A percentile compares a stretch with the other conserved stretches of the same genome.
phyloP scores from a whole-genome alignment of 2,113 vertebrate genomes.

The Percina caprodes region DNA sequence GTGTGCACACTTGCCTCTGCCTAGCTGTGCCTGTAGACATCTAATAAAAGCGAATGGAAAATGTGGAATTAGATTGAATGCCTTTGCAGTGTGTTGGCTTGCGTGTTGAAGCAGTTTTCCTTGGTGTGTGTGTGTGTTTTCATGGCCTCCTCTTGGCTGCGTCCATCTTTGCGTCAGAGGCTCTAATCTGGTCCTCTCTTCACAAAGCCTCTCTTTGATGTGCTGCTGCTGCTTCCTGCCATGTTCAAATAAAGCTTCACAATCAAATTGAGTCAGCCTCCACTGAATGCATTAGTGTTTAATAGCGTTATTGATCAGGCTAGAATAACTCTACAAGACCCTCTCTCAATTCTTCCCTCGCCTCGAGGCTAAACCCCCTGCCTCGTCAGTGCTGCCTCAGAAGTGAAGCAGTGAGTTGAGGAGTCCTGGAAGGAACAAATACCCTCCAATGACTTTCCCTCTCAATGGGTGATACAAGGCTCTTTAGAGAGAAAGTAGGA shows the following conservation, averaged over 20 bases:
- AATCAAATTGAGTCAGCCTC: conserved; percentile 79
- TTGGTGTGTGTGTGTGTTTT: conserved; percentile 39
- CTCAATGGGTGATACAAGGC: conserved; percentile 60
- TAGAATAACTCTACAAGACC: conserved; percentile 65
- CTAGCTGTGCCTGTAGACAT: conserved; percentile 56
- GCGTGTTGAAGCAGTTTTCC: conserved; percentile 47
- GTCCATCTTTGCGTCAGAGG: conserved; percentile 79
- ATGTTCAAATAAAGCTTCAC: conserved; percentile 78
- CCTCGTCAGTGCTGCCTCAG: conserved; percentile 45
- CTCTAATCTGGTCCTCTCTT: conserved; percentile 79
- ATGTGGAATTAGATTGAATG: conserved; percentile 71
- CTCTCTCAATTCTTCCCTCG: conserved; percentile 50
- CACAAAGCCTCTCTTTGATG: conserved; percentile 86
- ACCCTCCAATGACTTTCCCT: conserved; percentile 63
- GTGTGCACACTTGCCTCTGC: conserved; percentile 25
- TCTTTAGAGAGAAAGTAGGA: conserved; percentile 60
- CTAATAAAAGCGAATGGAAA: conserved; percentile 71
- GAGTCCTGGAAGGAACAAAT: conserved; percentile 66
- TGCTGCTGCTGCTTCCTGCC: conserved; percentile 82
- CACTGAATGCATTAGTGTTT: conserved; percentile 80
- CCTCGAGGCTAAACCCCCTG: conserved; percentile 47
- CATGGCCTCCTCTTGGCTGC: conserved; percentile 64
- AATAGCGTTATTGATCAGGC: conserved; percentile 82
- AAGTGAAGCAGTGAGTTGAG: conserved; percentile 74
- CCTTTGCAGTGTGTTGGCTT: conserved; percentile 68